Base-by-base conservation (phyloP, 2,113 vertebrate genomes). In the Oryzias melastigma region DNA sequence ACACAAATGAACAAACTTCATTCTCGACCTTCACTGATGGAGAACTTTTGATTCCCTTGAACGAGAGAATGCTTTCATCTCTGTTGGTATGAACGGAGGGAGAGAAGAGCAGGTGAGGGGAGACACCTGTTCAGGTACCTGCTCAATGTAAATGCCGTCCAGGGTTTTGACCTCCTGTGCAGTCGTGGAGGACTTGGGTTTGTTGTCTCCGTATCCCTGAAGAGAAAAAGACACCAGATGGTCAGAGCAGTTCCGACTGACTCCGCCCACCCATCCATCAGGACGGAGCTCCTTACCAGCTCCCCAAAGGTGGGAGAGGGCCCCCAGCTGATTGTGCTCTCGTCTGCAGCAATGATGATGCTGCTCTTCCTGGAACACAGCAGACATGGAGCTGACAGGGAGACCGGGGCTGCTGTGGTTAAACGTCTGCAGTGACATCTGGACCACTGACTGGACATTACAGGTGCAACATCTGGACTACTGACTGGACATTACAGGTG, bases 271-370 rank as follows among this genome's bases (percentile, higher is more conserved):
- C 50, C 58, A 64, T 22, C 20, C 27, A 44, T 29, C 20, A 29
- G 7, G 29, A 43, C 16, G 5, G 20, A 7, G 3, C 15, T 2
- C 3, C 7, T 29, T 82, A 98, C 97, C 95, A 98, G 88, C 54
- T 98, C 97, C 67, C 96, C 96, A 3, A 94, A 98, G 12, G 96
- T 97, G 0, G 97, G 96, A 0, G 96, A 97, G 0, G 96, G 96
- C 0, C 97, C 97, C 95, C 95, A 98, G 87, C 95, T 97, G 88
- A 98, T 97, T 5, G 95, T 98, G 84, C 96, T 98, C 83, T 99
- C 97, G 12, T 99, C 96, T 0, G 97, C 97, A 0, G 96, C 96
- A 45, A 98, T 91, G 1, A 98, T 91, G 59, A 98, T 93, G 69
- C 95, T 98, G 92, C 96, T 98, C 71, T 98, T 99, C 82, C 96